Base-by-base conservation (phyloP, 2,113 vertebrate species). In the Asarcornis scutulata region DNA sequence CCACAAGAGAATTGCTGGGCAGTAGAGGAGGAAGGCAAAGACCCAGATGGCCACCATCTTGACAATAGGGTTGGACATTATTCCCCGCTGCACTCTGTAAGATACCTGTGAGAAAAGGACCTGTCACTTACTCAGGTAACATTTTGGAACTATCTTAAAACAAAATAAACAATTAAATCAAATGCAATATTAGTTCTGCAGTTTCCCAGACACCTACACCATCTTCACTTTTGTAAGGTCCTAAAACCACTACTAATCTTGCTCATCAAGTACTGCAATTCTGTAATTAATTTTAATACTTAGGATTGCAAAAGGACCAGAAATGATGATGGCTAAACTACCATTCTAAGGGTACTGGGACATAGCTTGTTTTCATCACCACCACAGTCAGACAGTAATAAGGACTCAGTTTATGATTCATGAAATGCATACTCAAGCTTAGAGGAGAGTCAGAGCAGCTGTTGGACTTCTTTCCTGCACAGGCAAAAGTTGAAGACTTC, bases 21-120 rank as follows among this genome's bases (percentile, higher is more conserved):
- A 98, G 17, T 99, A 98, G 50, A 98, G 97, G 78, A 99, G 97
- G 95, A 99, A 99, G 53, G 98, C 98, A 85, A 98, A 48, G 69
- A 98, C 95, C 99, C 99, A 99, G 42, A 98, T 98, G 0, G 97
- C 97, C 79, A 97, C 88, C 98, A 99, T 98, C 97, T 97, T 98
- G 42, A 96, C 26, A 64, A 98, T 95, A 14, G 97, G 98, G 68
- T 94, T 98, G 64, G 86, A 59, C 36, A 96, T 97, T 76, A 98
- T 97, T 58, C 98, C 96, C 62, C 98, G 96, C 77, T 98, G 98
- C 17, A 97, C 96, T 96, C 99, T 97, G 94, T 99, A 99, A 77
- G 98, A 98, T 15, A 99, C 98, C 99, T 99, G 44, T 1, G 21
- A 93, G 34, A 52, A 79, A 89, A 72, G 59, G 52, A 50, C 3